Conservation (phyloP, 2,888 invertebrate species). For the Barypeithes pellucidus region DNA sequence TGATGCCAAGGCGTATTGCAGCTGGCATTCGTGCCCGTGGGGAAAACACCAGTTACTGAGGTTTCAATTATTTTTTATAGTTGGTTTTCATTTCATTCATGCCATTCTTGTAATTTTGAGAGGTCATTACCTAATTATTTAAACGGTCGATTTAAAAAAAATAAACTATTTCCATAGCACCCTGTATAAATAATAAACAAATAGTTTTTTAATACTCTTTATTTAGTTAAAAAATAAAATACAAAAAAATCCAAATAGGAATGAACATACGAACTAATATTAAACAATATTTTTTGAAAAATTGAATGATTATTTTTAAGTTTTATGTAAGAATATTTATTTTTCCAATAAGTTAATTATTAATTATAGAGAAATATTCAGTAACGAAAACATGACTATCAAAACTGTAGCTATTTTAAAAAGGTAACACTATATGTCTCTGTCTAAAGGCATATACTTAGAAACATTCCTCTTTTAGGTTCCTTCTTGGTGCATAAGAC, state of each 20-base stretch:
- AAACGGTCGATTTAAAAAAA: too few relatives aligned
- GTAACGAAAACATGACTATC: slow-evolving; percentile 48
- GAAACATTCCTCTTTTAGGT: slow-evolving; percentile 15
- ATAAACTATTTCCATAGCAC: too few relatives aligned
- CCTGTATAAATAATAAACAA: slow-evolving; percentile 8
- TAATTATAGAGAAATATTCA: slow-evolving; percentile 41
- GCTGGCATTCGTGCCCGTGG: too few relatives aligned
- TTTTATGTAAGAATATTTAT: slow-evolving; percentile 34
- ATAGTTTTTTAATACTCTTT: slow-evolving; percentile 50
- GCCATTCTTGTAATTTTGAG: too few relatives aligned
- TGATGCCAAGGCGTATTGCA: too few relatives aligned
- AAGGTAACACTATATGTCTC: slow-evolving; percentile 50
- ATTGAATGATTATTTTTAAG: slow-evolving; percentile 26
- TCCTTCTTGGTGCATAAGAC: slow-evolving; percentile 7
- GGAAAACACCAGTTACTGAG: too few relatives aligned
- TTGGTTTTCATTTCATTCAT: too few relatives aligned
- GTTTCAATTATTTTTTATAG: too few relatives aligned
- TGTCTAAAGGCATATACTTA: slow-evolving; percentile 47
- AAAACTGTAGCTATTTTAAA: slow-evolving; percentile 52
- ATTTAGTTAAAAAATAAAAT: slow-evolving; percentile 55
- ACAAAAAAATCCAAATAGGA: slow-evolving; percentile 54
- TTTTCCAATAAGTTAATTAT: slow-evolving; percentile 48
- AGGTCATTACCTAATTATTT: too few relatives aligned
- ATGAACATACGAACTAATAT: slow-evolving; percentile 53
- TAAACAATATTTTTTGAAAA: slow-evolving; percentile 40